phyloP scores from a whole-genome alignment of 2,797 vertebrate species.

The Eulemur rubriventer region DNA sequence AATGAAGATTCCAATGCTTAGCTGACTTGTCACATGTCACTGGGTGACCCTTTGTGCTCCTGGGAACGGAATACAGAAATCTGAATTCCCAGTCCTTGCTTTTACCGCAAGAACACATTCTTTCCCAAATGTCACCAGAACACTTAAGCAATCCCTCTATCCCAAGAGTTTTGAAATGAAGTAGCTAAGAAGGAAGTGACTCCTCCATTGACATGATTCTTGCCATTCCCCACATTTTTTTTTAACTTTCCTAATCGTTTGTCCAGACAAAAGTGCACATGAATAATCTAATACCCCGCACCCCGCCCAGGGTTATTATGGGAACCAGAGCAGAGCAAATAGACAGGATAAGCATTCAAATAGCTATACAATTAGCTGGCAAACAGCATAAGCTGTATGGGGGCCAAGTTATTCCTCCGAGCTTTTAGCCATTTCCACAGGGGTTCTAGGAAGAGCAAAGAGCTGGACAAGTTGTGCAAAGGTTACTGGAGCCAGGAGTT shows the following conservation, averaged over 20 bases:
- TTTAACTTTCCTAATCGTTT: constrained; percentile 52
- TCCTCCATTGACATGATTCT: background rate
- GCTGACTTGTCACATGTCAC: constrained; percentile 14
- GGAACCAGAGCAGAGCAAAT: background rate
- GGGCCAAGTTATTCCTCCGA: constrained; percentile 11
- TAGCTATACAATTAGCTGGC: constrained; percentile 36
- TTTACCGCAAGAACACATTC: background rate
- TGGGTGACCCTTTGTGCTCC: background rate
- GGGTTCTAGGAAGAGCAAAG: constrained; percentile 46
- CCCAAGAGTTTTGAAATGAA: constrained; percentile 25
- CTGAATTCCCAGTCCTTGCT: constrained; percentile 19
- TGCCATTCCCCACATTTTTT: background rate
- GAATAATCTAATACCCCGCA: constrained; percentile 24
- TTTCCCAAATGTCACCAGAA: constrained; percentile 30
- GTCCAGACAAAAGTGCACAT: constrained; percentile 45
- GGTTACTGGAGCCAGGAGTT: background rate
- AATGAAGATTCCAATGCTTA: background rate
- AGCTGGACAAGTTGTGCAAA: background rate
- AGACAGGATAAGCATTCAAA: constrained; percentile 18
- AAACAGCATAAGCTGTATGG: background rate
- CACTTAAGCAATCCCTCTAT: background rate
- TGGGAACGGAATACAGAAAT: background rate
- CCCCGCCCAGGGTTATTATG: background rate
- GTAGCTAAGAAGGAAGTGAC: constrained; percentile 45
- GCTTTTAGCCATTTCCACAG: constrained; percentile 33